Evolutionary conservation across 1,140 invertebrate genomes (phyloP), one percentile per base, ranked within the genome.

Genomic region (Acromyrmex heyeri): DNA sequence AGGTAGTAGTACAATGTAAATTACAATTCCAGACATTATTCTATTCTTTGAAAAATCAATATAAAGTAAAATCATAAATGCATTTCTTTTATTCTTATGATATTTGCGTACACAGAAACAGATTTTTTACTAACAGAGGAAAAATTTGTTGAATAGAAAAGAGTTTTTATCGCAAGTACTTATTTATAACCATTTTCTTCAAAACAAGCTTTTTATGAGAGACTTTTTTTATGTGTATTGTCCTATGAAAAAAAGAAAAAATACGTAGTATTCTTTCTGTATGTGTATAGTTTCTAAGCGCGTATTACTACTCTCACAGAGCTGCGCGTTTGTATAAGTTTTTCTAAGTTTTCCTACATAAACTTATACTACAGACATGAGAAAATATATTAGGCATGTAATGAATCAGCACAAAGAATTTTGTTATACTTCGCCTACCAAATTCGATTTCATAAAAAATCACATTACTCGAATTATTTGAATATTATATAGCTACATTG

Each of bases 371-470:
- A 24, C 34, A n/a, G 72, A 53, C 50, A 3, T 55, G 55, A 77
- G 59, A 77, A 77, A 62, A 38, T 77, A 64, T 62, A 38, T 48
- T 77, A 59, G 75, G 59, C 14, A 14, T 50, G 14, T 50, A 4
- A 12, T 38, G 59, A 59, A 77, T 77, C 62, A 77, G 18, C 75
- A 44, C 24, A 44, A n/a, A 18, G 12, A 77, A 77, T 59, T 62
- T 77, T 77, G 59, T 62, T 50, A 44, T 44, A 44, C 38, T 44
- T 44, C 38, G 8, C 38, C 2, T 16, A 18, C 16, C 14, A 38
- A 77, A 57, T 64, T 50, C n/a, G 24, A 24, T 62, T 12, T 44
- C 16, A 50, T 44, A 62, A 61, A 76, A 61, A 27, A 44, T 48
- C 21, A 30, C 30, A 50, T 48, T 27, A 6, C 21, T 16, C 38